Evolutionary conservation across 2,888 invertebrate species (phyloP).

Genomic region (Dryococelus australis): DNA sequence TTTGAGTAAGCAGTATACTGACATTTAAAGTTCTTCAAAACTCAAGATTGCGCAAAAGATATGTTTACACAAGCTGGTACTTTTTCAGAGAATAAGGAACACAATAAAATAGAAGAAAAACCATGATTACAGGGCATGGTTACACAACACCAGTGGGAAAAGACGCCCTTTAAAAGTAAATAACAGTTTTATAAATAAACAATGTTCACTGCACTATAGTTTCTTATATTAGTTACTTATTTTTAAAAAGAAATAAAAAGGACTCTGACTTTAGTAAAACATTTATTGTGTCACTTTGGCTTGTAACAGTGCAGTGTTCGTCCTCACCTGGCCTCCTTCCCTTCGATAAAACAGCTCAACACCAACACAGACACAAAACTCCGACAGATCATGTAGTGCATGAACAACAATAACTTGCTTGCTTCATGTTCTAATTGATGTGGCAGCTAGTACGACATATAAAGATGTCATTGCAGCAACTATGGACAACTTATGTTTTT

Average conservation of each 20-base stretch:
- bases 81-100: neutral
- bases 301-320: neutral
- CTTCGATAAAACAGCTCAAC: neutral
- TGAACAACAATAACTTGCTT: neutral
- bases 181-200: neutral
- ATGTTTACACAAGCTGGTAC: neutral
- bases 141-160: neutral
- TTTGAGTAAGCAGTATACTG: too few relatives aligned
- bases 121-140: neutral
- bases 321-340: neutral
- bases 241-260: neutral
- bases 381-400: neutral
- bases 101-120: neutral
- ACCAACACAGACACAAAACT: neutral
- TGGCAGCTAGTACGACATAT: too few relatives aligned
- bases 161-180: neutral
- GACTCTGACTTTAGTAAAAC: neutral
- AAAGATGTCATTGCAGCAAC: too few relatives aligned
- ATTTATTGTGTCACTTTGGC: conserved; percentile 16
- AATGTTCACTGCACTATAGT: neutral
- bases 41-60: too few relatives aligned
- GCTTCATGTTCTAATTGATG: neutral
- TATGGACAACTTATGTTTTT: too few relatives aligned
- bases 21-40: too few relatives aligned
- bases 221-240: neutral